These are phyloP conservation scores for Buteo buteo DNA, from an alignment of 2,113 vertebrate genomes.

Conservation along the genomic window DNA sequence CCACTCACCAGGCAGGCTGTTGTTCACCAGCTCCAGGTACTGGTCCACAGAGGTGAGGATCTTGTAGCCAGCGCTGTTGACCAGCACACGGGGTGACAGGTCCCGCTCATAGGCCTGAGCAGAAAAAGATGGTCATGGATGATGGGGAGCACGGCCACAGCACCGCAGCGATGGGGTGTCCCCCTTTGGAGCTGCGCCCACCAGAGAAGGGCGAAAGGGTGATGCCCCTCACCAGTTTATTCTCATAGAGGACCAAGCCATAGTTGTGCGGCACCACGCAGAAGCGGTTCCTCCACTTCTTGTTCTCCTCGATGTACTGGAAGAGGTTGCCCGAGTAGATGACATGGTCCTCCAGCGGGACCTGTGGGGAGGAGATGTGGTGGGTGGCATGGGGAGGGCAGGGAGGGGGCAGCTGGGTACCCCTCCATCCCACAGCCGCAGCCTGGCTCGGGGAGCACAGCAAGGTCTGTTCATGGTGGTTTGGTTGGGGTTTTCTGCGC, in stretches of 20 bases:
- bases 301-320: constrained; percentile 91
- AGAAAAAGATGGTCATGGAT: neutral
- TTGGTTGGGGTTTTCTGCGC: neutral
- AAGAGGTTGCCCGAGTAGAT: constrained; percentile 93
- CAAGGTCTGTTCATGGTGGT: rapidly evolving
- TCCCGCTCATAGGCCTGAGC: constrained; percentile 81
- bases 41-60: constrained; percentile 87
- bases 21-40: constrained; percentile 86
- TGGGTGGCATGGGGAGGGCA: neutral
- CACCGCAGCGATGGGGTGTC: rapidly evolving
- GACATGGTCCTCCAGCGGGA: constrained; percentile 82
- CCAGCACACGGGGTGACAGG: constrained; percentile 76
- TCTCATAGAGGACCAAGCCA: constrained; percentile 82
- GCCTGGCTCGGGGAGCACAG: neutral
- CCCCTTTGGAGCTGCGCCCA: neutral
- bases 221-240: constrained; percentile 79
- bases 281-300: constrained; percentile 92
- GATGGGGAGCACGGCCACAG: rapidly evolving
- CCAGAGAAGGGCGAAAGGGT: rapidly evolving
- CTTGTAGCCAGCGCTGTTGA: constrained; percentile 92
- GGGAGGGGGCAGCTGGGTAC: neutral
- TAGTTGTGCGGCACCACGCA: constrained; percentile 88
- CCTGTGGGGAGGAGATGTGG: constrained; percentile 10
- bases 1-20: constrained; percentile 84
- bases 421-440: rapidly evolving